A percentile compares a stretch with the other conserved stretches of the same genome.
phyloP scores from a whole-genome alignment of 2,797 vertebrate genomes.

The Pangasius macronema region DNA sequence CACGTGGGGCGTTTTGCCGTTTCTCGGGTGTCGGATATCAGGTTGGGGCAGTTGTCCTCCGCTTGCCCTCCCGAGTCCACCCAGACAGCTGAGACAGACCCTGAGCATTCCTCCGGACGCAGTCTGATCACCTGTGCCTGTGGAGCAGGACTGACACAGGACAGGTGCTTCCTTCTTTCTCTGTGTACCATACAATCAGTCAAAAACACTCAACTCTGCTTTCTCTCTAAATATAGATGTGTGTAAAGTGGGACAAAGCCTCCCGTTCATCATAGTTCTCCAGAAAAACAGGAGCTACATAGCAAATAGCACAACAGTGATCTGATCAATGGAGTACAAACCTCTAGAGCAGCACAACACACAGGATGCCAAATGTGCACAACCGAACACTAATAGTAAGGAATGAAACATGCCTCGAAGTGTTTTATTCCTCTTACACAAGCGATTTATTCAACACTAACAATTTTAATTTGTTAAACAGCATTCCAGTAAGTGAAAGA shows the following conservation, averaged over 20 bases:
- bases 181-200: not conserved
- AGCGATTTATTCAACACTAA: not conserved
- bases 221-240: not conserved
- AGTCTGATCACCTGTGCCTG: constrained; percentile 73
- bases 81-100: constrained; percentile 73
- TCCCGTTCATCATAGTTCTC: not conserved
- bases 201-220: not conserved
- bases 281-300: not conserved
- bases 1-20: constrained; percentile 25
- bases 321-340: not conserved
- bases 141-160: constrained; percentile 33
- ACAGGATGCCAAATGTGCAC: not conserved
- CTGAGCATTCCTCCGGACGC: constrained; percentile 72
- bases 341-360: not conserved
- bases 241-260: not conserved
- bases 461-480: not conserved
- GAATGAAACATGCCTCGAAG: not conserved
- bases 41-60: constrained; percentile 70
- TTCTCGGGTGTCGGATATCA: constrained; percentile 68
- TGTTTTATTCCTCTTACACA: not conserved
- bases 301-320: not conserved
- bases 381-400: not conserved
- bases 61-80: constrained; percentile 59
- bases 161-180: constrained; percentile 11
- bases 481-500: not conserved